Evolutionary conservation across 2,113 vertebrate genomes (phyloP).

Genomic region (Cromileptes altivelis): DNA sequence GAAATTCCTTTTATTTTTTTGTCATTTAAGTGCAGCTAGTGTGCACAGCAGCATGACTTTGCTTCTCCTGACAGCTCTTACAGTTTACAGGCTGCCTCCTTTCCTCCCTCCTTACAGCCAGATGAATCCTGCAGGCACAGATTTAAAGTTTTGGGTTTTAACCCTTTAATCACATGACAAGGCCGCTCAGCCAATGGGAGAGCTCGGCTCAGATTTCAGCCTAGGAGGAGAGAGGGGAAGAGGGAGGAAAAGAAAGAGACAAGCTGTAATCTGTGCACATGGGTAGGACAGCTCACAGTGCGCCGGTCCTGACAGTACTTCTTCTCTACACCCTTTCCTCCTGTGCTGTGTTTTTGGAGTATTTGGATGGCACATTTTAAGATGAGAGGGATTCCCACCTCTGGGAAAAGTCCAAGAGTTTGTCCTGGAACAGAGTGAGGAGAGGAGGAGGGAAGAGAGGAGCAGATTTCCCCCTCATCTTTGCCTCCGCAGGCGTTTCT

Average conservation of each 20-base stretch:
- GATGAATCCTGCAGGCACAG: conserved; percentile 56
- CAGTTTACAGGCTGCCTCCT: background rate
- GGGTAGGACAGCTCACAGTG: conserved; percentile 45
- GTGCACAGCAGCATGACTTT: background rate
- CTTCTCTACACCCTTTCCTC: background rate
- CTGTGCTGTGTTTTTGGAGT: conserved; percentile 22
- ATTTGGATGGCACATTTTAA: conserved; percentile 43
- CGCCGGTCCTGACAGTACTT: conserved; percentile 48
- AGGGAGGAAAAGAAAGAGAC: conserved; percentile 69
- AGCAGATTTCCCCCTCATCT: conserved; percentile 65
- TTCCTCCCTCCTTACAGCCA: conserved; percentile 10
- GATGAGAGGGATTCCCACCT: conserved; percentile 14
- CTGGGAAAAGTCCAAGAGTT: conserved; percentile 54
- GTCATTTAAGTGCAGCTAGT: background rate
- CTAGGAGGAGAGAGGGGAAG: conserved; percentile 68
- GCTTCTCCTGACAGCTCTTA: background rate
- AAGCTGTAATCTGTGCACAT: conserved; percentile 69
- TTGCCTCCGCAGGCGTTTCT: conserved; percentile 60
- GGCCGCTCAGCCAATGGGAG: conserved; percentile 73
- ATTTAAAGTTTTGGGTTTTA: conserved; percentile 77
- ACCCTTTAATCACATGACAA: conserved; percentile 82
- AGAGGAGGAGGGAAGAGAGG: conserved; percentile 58
- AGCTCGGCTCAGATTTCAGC: conserved; percentile 84
- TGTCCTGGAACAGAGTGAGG: conserved; percentile 62
- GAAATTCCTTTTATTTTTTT: background rate